Evolutionary conservation across 2,888 invertebrate species (phyloP).

Genomic region (Teinopalpus imperialis): DNA sequence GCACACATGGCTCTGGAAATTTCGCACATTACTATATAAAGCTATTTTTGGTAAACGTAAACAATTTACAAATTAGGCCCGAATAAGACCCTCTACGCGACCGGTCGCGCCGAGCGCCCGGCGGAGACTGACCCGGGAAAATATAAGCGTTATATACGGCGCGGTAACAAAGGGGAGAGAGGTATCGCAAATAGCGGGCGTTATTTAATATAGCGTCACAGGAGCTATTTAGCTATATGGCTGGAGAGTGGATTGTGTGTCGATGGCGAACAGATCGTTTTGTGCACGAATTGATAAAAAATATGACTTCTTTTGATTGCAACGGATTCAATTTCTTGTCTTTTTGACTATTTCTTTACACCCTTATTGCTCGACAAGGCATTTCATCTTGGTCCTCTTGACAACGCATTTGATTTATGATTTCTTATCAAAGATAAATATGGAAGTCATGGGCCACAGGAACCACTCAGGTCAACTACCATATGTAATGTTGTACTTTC

Average conservation of each 20-base stretch:
- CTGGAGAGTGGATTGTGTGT: not conserved
- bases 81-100: slow-evolving; percentile 26
- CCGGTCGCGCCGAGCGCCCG: slow-evolving; percentile 41
- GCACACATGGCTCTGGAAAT: not conserved
- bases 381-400: too few species aligned
- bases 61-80: not conserved
- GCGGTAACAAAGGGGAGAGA: not conserved
- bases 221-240: not conserved
- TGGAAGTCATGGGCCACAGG: too few species aligned
- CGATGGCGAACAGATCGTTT: slow-evolving; percentile 2
- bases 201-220: not conserved
- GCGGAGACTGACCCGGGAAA: slow-evolving; percentile 37
- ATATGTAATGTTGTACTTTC: too few species aligned
- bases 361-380: too few species aligned
- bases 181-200: slow-evolving; percentile 1
- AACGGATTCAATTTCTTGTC: not conserved
- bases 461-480: too few species aligned
- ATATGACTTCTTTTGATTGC: not conserved
- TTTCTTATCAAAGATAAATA: too few species aligned
- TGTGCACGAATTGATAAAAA: slow-evolving; percentile 1
- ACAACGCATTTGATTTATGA: too few species aligned
- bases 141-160: slow-evolving; percentile 3
- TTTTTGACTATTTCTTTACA: too few species aligned
- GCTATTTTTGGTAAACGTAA: slow-evolving; percentile 6
- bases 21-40: not conserved